Base-by-base conservation (phyloP, 2,888 invertebrate genomes). In the Andrena praecox region DNA sequence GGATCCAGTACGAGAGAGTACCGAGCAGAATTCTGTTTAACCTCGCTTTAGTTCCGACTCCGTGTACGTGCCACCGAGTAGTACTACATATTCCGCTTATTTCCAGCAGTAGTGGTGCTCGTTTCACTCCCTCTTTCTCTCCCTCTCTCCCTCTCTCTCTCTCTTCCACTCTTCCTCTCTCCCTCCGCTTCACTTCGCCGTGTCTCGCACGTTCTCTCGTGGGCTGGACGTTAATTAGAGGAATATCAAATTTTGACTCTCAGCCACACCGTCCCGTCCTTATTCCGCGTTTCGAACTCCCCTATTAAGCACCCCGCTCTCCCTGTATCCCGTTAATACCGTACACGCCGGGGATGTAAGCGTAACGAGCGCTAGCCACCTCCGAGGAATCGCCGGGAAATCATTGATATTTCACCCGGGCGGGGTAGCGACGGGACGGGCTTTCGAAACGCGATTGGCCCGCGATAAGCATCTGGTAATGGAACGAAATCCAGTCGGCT, bases 1-100 rank as follows among this genome's bases (percentile, higher is more conserved):
- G 71, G 74, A 69, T 79, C 62, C 75, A 77, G 86, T 79, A 82
- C 75, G 79, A 68, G 77, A 68, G 80, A 75, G 71, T 75, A 85
- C 76, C 77, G 87, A 88, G 88, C 82, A 85, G 87, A 89, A 91
- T 91, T 88, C 90, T 89, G 87, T 89, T 90, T 90, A 91, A 85
- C 87, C 89, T 88, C 88, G 82, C 89, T 89, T 85, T 81, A 81
- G 75, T 68, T 73, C 75, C 60, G 78, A 73, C 75, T 67, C 59
- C 68, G 64, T 59, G 85, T 80, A 81, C 79, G 80, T 81, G 81
- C 77, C 71, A 84, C 69, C 77, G 76, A 68, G 71, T 54, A 62
- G 71, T 70, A 67, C 72, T 70, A 64, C 70, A 67, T 86, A 71
- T 71, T 80, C 71, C 59, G 76, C 77, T 81, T 80, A 81, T 85